Evolutionary conservation across 2,888 invertebrate species (phyloP).

Genomic region (Laothoe populi): DNA sequence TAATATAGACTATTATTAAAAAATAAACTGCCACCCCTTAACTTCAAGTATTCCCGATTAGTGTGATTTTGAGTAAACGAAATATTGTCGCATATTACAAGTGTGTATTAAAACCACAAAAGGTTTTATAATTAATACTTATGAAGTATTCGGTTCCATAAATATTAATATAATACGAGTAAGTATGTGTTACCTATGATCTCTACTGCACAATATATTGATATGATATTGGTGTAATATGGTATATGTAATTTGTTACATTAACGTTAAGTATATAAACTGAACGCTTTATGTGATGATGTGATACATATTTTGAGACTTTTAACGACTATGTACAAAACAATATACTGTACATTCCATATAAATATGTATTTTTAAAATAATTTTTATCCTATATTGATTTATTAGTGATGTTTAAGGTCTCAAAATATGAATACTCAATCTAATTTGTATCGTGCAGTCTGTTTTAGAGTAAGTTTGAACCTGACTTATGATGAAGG

Average conservation of each 20-base stretch:
- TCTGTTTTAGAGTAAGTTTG: conserved; percentile 45
- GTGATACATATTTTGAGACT: conserved; percentile 17
- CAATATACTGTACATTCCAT: neutral
- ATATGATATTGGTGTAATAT: conserved; percentile 20
- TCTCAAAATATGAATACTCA: conserved; percentile 20
- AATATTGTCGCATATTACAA: neutral
- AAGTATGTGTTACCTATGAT: conserved; percentile 13
- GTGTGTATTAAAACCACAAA: neutral
- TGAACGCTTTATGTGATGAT: conserved; percentile 20
- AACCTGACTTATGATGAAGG: conserved; percentile 43
- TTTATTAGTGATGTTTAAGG: neutral
- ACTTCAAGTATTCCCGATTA: too few species aligned
- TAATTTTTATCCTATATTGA: too few species aligned
- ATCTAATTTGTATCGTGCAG: conserved; percentile 37
- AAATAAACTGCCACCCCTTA: too few species aligned
- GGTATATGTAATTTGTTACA: conserved; percentile 15
- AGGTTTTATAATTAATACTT: neutral
- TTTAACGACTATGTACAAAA: neutral
- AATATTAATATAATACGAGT: neutral
- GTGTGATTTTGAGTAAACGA: neutral
- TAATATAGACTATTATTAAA: neutral
- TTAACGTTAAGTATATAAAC: conserved; percentile 23
- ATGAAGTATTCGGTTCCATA: neutral
- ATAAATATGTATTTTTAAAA: neutral
- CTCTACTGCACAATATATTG: conserved; percentile 23